Evolutionary conservation across 1,140 invertebrate genomes (phyloP), one percentile per base, ranked within the genome.

Genomic region (Orius laevigatus): DNA sequence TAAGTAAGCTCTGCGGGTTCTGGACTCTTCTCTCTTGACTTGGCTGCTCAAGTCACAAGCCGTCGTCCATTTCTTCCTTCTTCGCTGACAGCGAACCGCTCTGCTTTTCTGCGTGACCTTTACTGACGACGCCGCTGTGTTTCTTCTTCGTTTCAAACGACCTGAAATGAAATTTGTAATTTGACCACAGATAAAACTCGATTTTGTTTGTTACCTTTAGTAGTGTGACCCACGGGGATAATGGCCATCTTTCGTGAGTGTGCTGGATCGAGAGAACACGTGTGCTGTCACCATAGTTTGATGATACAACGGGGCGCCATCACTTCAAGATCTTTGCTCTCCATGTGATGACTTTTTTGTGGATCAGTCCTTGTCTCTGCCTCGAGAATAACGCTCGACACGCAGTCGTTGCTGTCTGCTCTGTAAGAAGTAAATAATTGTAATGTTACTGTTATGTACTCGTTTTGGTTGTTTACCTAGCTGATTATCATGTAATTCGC

Each of bases 11-110:
- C 94, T 70, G 20, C 95, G 96, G 1, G 96, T 99, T 58, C 93
- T 76, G 0, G 92, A 95, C 67, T 99, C 96, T 66, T 99, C 96
- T n/a, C 65, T 98, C 95, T 63, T 99, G 93, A 38, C 92, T 95
- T 54, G n/a, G n/a, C 94, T 75, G 41, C 89, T 93, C 64, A 99
- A 95, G 61, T 95, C 93, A n/a, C 16, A 98, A 71, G 5, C 94
- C 95, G 69, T 99, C 96, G 64, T 99, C 96, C 96, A 99, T 99
- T 72, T 99, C n/a, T 98, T 38, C 96, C 96, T 73, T 98, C 95
- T 63, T 97, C 93, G 62, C 96, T 85, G 10, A 98, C n/a, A n/a
- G n/a, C n/a, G 75, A 31, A 98, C 86, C 0, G 92, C 93, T 70
- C n/a, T 96, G 92, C 61, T 99, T 99, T 66, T 98, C 94, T 70